Conservation (phyloP, 2,113 vertebrate species). For the Alectura lathami region DNA sequence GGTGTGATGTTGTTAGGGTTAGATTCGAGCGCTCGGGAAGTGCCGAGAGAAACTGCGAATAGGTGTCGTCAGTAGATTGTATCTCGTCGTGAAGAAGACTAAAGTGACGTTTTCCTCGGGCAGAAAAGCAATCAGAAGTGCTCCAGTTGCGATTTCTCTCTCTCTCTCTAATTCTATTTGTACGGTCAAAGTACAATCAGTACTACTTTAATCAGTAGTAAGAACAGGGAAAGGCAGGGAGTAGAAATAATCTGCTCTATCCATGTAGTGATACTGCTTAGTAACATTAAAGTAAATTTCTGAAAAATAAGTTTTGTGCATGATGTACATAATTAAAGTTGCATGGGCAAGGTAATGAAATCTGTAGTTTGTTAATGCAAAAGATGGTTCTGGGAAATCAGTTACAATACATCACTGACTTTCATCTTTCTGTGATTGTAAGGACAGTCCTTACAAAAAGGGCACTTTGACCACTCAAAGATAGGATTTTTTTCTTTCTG, state of each 20-base stretch:
- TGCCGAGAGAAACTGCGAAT: neutral
- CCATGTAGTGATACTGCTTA: neutral
- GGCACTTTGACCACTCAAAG: accelerated
- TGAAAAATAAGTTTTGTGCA: neutral
- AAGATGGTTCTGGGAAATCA: neutral
- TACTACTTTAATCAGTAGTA: neutral
- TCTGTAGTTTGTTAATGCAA: neutral
- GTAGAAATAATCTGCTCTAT: neutral
- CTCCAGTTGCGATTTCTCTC: neutral
- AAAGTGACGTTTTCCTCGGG: neutral
- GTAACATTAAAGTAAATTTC: neutral
- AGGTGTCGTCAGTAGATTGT: neutral
- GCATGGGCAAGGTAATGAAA: too few relatives aligned
- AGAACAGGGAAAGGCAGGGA: neutral
- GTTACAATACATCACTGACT: neutral
- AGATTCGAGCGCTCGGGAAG: neutral
- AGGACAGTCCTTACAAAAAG: neutral
- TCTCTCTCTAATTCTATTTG: neutral
- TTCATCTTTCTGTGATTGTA: neutral
- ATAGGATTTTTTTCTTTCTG: neutral
- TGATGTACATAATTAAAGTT: neutral
- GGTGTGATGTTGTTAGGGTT: neutral
- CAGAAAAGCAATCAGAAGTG: neutral
- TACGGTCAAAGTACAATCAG: neutral
- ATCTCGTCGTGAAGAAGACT: neutral